phyloP scores from a whole-genome alignment of 2,888 invertebrate species.

The Apamea crenata region DNA sequence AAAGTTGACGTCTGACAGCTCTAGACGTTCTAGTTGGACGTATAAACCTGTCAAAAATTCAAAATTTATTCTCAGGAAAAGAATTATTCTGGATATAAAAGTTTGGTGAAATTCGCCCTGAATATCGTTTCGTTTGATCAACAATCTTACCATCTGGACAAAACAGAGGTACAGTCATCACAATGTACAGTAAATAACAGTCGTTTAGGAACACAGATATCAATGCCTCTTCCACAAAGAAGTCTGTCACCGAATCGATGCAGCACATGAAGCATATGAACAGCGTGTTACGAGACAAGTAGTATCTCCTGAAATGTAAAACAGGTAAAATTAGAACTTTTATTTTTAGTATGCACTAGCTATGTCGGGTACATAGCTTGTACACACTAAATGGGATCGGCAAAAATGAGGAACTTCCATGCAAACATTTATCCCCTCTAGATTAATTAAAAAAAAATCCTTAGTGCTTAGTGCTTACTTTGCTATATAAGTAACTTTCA shows the following conservation, averaged over 20 bases:
- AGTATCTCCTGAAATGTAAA: conserved; percentile 76
- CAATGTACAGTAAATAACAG: conserved; percentile 84
- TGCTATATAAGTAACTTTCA: not conserved
- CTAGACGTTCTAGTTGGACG: too few relatives aligned
- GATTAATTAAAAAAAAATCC: not conserved
- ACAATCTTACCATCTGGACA: conserved; percentile 77
- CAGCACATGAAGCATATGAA: conserved; percentile 91
- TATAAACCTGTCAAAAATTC: not conserved
- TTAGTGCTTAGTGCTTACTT: too few relatives aligned
- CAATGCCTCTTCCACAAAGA: conserved; percentile 82
- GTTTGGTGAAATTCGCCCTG: not conserved
- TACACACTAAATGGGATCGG: too few relatives aligned
- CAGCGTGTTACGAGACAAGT: conserved; percentile 87
- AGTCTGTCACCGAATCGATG: conserved; percentile 79
- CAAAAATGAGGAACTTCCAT: too few relatives aligned
- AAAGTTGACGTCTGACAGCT: not conserved
- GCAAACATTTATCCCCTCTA: too few relatives aligned
- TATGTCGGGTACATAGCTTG: too few relatives aligned
- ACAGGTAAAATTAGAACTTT: not conserved
- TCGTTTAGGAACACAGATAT: conserved; percentile 86
- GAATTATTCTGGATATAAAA: not conserved
- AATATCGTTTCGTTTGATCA: not conserved
- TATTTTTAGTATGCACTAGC: not conserved
- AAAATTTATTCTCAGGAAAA: not conserved
- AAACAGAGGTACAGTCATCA: conserved; percentile 87